phyloP scores from a whole-genome alignment of 2,888 invertebrate genomes.

The Pheosia tremula region DNA sequence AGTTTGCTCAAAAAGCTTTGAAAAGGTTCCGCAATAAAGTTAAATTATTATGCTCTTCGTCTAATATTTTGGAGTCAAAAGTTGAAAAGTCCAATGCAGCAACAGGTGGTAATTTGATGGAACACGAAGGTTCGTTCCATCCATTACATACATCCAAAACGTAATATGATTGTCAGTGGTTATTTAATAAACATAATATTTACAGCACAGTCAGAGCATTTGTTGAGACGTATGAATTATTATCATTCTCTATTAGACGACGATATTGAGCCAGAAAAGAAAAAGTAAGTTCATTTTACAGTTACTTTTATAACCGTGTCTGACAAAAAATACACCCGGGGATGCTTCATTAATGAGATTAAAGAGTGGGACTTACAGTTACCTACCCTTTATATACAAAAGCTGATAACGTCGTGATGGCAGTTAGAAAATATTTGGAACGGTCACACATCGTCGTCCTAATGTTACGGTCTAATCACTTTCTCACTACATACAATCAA shows the following conservation, averaged over 20 bases:
- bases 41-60: background rate
- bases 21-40: constrained; percentile 19
- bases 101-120: background rate
- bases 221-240: constrained; percentile 2
- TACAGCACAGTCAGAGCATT: background rate
- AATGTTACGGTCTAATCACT: too few species aligned
- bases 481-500: too few species aligned
- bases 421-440: too few species aligned
- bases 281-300: background rate
- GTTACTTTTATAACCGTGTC: background rate
- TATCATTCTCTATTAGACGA: background rate
- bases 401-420: too few species aligned
- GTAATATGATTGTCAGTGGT: too few species aligned
- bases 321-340: too few species aligned
- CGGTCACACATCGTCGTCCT: too few species aligned
- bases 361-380: too few species aligned
- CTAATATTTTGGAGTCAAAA: background rate
- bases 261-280: background rate
- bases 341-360: too few species aligned
- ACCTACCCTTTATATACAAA: too few species aligned
- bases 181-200: background rate
- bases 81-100: background rate
- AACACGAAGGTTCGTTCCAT: constrained; percentile 1
- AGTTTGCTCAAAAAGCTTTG: constrained; percentile 11
- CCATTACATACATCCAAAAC: background rate